Conservation (phyloP, 2,113 vertebrate species). For the Pachypanchax playfairii region DNA sequence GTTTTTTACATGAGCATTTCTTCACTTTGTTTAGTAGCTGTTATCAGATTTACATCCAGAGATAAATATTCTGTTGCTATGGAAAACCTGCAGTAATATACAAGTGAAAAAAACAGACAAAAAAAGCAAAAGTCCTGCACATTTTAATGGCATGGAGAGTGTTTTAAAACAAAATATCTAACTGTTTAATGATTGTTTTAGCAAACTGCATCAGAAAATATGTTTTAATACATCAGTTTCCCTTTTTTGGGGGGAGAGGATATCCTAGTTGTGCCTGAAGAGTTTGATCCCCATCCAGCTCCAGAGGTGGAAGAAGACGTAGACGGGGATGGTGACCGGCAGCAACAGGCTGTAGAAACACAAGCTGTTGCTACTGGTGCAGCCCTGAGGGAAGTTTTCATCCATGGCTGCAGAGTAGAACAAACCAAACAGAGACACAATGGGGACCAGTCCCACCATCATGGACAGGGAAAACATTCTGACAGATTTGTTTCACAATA, state of each 20-base stretch:
- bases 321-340: slow-evolving; percentile 90
- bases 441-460: slow-evolving; percentile 86
- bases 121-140: background rate
- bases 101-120: background rate
- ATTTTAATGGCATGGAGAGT: background rate
- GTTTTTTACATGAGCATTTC: background rate
- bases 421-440: slow-evolving; percentile 87
- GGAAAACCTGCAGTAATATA: background rate
- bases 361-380: slow-evolving; percentile 86
- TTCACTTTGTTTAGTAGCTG: background rate
- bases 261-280: slow-evolving; percentile 90
- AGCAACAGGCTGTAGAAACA: slow-evolving; percentile 97
- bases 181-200: too few species aligned
- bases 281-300: slow-evolving; percentile 97
- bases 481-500: background rate
- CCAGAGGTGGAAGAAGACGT: slow-evolving; percentile 96
- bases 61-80: too few species aligned
- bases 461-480: slow-evolving; percentile 86
- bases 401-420: slow-evolving; percentile 89
- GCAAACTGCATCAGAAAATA: background rate
- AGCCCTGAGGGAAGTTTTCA: slow-evolving; percentile 89
- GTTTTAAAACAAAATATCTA: too few species aligned
- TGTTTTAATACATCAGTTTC: background rate
- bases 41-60: background rate
- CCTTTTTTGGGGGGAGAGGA: too few species aligned